Base-by-base conservation (phyloP, 2,113 vertebrate genomes). In the Microtus pennsylvanicus region DNA sequence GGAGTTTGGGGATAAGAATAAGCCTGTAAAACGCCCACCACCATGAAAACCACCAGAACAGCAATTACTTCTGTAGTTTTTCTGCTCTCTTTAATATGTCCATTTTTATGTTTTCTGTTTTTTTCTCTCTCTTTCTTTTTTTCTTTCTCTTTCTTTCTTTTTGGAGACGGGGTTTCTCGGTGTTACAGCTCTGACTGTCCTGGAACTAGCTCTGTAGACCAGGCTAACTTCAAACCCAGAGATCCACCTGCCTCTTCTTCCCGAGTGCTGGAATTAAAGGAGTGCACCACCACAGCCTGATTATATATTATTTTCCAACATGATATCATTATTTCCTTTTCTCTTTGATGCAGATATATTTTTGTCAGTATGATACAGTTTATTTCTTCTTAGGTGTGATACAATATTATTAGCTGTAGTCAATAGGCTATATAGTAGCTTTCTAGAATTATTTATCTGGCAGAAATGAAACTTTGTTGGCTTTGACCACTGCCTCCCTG, bases 401-500 rank as follows among this genome's bases (percentile, higher is more conserved):
- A 13, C 28, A 58, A 2, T 90, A 61, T 77, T 78, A 55, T 70
- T 70, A 77, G 52, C 35, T 87, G 42, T 87, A 91, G 83, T 28
- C 26, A 35, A 28, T 85, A 19, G 47, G 24, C 21, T 86, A 19
- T 58, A n/a, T 38, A 70, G 38, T 82, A 89, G 55, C 22, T 80
- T 55, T 80, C 52, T 14, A 87, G 63, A 95, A 72, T 85, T 78
- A 75, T 55, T 91, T 90, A 72, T 69, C 38, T 94, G 81, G 22
- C 22, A 33, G 26, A 87, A 83, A 55, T 63, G 82, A 65, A 87
- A 63, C 65, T 19, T 90, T 65, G 22, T 75, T 92, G 38, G 55
- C 61, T 69, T 86, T 90, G 88, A 47, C 30, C 7, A 47, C 50
- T 16, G 6, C 13, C 5, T 77, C 47, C 22, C 19, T 26, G 12